Evolutionary conservation across 2,888 invertebrate genomes (phyloP).

Genomic region (Mimas tiliae): DNA sequence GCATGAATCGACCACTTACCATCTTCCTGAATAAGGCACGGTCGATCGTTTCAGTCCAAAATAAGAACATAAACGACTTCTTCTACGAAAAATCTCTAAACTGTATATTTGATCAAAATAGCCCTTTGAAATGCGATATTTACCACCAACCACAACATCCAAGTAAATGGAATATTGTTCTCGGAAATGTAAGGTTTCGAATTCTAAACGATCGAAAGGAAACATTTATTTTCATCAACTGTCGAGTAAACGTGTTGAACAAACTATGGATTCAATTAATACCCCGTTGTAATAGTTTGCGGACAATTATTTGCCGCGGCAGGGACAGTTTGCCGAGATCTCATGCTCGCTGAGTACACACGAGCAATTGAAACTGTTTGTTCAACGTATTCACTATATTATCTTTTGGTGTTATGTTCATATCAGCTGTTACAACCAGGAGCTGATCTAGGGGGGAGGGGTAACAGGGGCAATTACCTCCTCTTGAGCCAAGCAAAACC

Average conservation of each 20-base stretch:
- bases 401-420: background rate
- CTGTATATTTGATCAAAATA: background rate
- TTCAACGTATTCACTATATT: conserved; percentile 2
- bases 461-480: too few species aligned
- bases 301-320: conserved; percentile 24
- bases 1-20: too few species aligned
- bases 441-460: too few species aligned
- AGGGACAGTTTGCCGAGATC: conserved; percentile 10
- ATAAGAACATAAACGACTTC: background rate
- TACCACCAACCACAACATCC: background rate
- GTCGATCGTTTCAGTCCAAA: too few species aligned
- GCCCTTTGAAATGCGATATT: conserved; percentile 2
- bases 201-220: background rate
- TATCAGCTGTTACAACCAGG: conserved; percentile 20
- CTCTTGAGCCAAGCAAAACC: too few species aligned
- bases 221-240: conserved; percentile 12
- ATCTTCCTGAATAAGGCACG: too few species aligned
- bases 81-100: background rate
- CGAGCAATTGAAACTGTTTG: background rate
- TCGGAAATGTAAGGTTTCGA: background rate
- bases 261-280: conserved; percentile 15
- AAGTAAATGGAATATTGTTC: background rate
- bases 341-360: conserved; percentile 11
- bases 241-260: conserved; percentile 3
- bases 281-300: conserved; percentile 21